Conservation (phyloP, 2,888 invertebrate genomes). For the Romanomermis culicivorax region DNA sequence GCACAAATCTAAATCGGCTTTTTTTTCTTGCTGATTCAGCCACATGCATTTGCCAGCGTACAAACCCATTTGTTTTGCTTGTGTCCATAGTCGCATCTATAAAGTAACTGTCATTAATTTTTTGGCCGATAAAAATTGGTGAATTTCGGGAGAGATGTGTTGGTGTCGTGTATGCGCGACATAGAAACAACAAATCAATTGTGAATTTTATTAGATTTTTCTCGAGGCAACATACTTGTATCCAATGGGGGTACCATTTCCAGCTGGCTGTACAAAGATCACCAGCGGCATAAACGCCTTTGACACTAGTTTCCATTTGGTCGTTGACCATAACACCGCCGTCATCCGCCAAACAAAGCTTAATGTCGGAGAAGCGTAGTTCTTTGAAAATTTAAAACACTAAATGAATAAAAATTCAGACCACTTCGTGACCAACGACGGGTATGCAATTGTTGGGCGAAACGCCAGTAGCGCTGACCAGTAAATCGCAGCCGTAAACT, state of each 20-base stretch:
- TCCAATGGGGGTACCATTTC: slow-evolving; percentile 56
- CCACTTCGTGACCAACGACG: neutral
- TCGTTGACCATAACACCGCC: slow-evolving; percentile 67
- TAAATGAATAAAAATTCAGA: too few relatives aligned
- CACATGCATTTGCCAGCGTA: slow-evolving; percentile 75
- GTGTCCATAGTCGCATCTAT: slow-evolving; percentile 84
- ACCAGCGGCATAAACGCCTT: slow-evolving; percentile 73
- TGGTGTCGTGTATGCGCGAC: too few relatives aligned
- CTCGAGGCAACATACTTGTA: too few relatives aligned
- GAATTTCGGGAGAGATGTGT: too few relatives aligned
- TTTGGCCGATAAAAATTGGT: too few relatives aligned
- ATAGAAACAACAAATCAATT: too few relatives aligned
- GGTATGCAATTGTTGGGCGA: slow-evolving; percentile 28
- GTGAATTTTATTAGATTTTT: too few relatives aligned
- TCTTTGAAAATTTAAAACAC: too few relatives aligned
- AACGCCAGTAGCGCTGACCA: slow-evolving; percentile 89
- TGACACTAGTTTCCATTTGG: slow-evolving; percentile 54
- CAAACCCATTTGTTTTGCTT: slow-evolving; percentile 87
- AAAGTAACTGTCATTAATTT: slow-evolving; percentile 11
- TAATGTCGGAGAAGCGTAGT: neutral
- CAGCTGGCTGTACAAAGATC: slow-evolving; percentile 73
- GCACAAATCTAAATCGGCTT: slow-evolving; percentile 50
- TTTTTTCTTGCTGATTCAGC: slow-evolving; percentile 6
- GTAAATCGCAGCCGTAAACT: slow-evolving; percentile 56
- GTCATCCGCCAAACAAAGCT: slow-evolving; percentile 36